A percentile compares a stretch with the other conserved stretches of the same genome.
phyloP scores from a whole-genome alignment of 2,797 vertebrate species.

The Decapterus maruadsi region DNA sequence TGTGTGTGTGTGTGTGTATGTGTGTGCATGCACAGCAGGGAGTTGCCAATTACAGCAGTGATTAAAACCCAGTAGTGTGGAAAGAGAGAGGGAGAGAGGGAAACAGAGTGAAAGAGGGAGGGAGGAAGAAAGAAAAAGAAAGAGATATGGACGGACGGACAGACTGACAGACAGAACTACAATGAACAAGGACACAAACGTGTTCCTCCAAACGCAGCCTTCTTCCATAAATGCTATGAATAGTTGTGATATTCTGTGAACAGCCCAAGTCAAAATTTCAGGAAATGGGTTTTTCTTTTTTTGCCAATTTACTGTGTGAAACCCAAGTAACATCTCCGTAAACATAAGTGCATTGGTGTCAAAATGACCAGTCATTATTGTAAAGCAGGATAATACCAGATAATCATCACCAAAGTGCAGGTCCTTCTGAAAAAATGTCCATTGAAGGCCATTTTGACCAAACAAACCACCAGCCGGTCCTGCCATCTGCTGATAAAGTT shows the following conservation, averaged over 20 bases:
- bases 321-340: slow-evolving; percentile 29
- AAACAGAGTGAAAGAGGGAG: slow-evolving; percentile 38
- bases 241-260: slow-evolving; percentile 51
- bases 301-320: slow-evolving; percentile 43
- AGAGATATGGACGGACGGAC: slow-evolving; percentile 36
- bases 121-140: slow-evolving; percentile 50
- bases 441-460: slow-evolving; percentile 21
- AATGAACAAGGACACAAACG: slow-evolving; percentile 62
- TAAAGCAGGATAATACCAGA: slow-evolving; percentile 55
- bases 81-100: slow-evolving; percentile 73
- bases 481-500: slow-evolving; percentile 25
- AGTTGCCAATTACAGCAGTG: slow-evolving; percentile 89
- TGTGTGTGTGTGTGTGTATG: slow-evolving; percentile 47
- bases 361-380: slow-evolving; percentile 56
- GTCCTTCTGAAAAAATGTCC: slow-evolving; percentile 19
- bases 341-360: slow-evolving; percentile 43
- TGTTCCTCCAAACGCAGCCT: slow-evolving; percentile 44
- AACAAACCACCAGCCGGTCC: slow-evolving; percentile 18
- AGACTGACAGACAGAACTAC: slow-evolving; percentile 47
- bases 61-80: slow-evolving; percentile 87
- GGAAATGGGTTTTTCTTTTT: slow-evolving; percentile 48
- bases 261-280: slow-evolving; percentile 42
- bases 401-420: slow-evolving; percentile 48
- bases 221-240: slow-evolving; percentile 48
- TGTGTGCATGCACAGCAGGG: slow-evolving; percentile 82